A percentile compares a stretch with the other conserved stretches of the same genome.
Conservation (phyloP, 2,888 invertebrate species). For the Drosophila imparisetae region DNA sequence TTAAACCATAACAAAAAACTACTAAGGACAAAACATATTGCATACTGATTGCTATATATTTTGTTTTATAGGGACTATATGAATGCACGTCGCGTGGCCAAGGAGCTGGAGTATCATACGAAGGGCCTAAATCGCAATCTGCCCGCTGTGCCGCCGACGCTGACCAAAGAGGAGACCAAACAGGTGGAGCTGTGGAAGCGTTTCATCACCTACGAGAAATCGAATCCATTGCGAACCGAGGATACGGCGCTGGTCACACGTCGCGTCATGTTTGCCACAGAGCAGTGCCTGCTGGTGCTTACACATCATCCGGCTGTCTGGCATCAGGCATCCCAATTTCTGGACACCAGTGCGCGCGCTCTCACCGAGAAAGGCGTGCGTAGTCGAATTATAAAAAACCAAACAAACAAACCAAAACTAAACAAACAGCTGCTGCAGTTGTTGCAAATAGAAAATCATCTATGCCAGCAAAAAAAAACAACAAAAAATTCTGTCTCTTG, state of each 20-base stretch:
- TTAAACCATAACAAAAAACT: not conserved
- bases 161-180: constrained; percentile 94
- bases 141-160: constrained; percentile 98
- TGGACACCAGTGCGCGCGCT: constrained; percentile 97
- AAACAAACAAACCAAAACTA: not conserved
- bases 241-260: constrained; percentile 97
- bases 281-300: constrained; percentile 97
- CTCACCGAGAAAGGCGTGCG: constrained; percentile 97
- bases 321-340: constrained; percentile 99
- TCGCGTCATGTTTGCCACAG: constrained; percentile 99
- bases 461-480: constrained; percentile 31
- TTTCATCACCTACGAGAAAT: constrained; percentile 98
- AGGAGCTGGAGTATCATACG: constrained; percentile 97
- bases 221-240: constrained; percentile 97
- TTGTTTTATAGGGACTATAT: constrained; percentile 93
- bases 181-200: constrained; percentile 99
- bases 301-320: constrained; percentile 99
- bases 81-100: constrained; percentile 98
- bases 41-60: not conserved
- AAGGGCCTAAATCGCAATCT: constrained; percentile 97
- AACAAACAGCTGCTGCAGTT: constrained; percentile 20
- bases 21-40: not conserved
- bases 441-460: constrained; percentile 59
- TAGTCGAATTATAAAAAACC: constrained; percentile 62
- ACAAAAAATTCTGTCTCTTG: constrained; percentile 55